phyloP scores from a whole-genome alignment of 2,797 vertebrate genomes.

The Lateolabrax maculatus region DNA sequence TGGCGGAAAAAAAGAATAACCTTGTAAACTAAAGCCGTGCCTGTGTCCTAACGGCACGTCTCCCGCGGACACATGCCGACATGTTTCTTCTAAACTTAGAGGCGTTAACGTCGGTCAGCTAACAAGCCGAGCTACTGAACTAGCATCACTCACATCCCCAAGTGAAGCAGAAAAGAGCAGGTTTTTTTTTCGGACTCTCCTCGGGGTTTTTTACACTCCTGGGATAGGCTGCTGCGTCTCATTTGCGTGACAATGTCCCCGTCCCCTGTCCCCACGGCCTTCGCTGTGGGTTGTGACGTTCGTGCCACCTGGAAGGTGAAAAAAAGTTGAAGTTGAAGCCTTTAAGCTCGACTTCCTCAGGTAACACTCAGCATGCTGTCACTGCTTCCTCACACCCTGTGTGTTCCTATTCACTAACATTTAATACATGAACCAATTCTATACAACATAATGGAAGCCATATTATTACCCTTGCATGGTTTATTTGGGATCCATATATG shows the following conservation, averaged over 20 bases:
- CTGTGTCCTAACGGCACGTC: rapidly evolving
- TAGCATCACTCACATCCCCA: not conserved
- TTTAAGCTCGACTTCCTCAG: constrained; percentile 34
- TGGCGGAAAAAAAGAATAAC: not conserved
- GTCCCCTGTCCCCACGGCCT: rapidly evolving
- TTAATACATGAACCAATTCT: not conserved
- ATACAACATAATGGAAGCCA: not conserved
- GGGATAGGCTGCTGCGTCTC: not conserved
- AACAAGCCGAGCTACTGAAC: constrained; percentile 15
- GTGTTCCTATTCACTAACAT: not conserved
- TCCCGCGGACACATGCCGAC: not conserved
- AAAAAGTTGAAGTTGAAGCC: constrained; percentile 18
- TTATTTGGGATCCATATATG: not conserved
- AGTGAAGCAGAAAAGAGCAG: not conserved
- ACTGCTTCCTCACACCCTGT: not conserved
- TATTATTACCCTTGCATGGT: not conserved
- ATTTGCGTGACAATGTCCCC: not conserved
- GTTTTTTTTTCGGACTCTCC: not conserved
- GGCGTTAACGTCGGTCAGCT: not conserved
- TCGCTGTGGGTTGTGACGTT: not conserved
- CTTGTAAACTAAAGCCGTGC: not conserved
- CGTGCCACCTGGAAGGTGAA: constrained; percentile 17
- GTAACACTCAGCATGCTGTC: constrained; percentile 34
- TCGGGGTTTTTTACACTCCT: not conserved
- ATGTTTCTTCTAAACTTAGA: not conserved